Evolutionary conservation across 2,888 invertebrate genomes (phyloP).

Genomic region (Arctia plantaginis): DNA sequence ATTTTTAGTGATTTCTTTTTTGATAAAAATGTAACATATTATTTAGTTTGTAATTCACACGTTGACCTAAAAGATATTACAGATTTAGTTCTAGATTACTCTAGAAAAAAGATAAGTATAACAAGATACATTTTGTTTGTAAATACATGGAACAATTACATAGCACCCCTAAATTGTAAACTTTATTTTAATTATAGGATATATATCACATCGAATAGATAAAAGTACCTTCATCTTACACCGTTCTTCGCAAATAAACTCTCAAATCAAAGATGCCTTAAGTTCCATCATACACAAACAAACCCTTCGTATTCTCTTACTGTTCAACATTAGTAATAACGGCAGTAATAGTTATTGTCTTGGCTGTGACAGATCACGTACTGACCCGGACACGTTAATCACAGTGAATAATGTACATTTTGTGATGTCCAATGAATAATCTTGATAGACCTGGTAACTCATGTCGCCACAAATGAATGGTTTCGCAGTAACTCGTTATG

Average conservation of each 20-base stretch:
- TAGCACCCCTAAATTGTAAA: no score
- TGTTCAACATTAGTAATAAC: neutral
- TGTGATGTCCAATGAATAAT: constrained; percentile 56
- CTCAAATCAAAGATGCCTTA: neutral
- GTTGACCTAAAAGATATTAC: no score
- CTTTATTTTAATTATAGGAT: neutral
- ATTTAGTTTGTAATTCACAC: no score
- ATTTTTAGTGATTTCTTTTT: no score
- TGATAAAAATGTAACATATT: no score
- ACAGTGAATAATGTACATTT: constrained; percentile 66
- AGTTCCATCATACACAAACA: neutral
- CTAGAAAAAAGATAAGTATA: no score
- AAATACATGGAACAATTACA: no score
- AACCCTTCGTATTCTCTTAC: constrained; percentile 15
- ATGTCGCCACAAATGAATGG: constrained; percentile 34
- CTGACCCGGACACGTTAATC: constrained; percentile 65
- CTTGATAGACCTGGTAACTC: constrained; percentile 54
- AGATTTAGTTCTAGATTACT: no score
- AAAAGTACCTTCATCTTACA: neutral
- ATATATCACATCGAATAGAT: neutral
- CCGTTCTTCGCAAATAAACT: neutral
- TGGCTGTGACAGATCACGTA: constrained; percentile 54
- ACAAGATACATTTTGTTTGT: no score
- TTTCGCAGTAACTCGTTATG: constrained; percentile 40
- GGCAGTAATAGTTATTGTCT: constrained; percentile 52